phyloP scores from a whole-genome alignment of 2,888 invertebrate genomes.

The Eupithecia tripunctaria region DNA sequence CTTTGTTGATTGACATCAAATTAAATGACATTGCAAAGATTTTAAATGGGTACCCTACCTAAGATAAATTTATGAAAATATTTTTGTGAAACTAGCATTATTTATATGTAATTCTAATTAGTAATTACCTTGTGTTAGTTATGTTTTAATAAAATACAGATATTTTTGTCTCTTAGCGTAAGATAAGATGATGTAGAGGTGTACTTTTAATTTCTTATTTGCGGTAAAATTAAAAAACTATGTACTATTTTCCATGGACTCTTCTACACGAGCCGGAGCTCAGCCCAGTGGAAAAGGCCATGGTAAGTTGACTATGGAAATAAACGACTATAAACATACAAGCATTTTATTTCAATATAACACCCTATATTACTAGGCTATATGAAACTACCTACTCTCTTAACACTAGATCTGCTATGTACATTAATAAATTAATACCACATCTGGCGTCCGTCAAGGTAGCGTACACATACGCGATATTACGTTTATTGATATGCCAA shows the following conservation, averaged over 20 bases:
- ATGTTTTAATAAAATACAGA: constrained; percentile 43
- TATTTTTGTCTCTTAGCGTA: constrained; percentile 44
- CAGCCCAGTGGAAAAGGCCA: constrained; percentile 78
- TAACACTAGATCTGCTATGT: constrained; percentile 13
- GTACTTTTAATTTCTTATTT: constrained; percentile 41
- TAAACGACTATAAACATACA: constrained; percentile 63
- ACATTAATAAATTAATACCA: no score
- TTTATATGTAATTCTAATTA: constrained; percentile 33
- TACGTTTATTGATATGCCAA: no score
- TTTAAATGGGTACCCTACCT: constrained; percentile 27
- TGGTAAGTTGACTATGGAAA: constrained; percentile 78
- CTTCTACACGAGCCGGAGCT: constrained; percentile 77
- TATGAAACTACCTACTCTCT: not conserved
- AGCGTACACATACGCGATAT: no score
- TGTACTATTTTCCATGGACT: constrained; percentile 81
- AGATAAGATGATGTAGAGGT: constrained; percentile 41
- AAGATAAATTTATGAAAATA: constrained; percentile 37
- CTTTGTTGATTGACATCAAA: constrained; percentile 38
- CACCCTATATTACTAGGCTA: constrained; percentile 11
- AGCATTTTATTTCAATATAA: constrained; percentile 45
- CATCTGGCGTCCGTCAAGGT: no score
- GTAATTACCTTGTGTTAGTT: constrained; percentile 38
- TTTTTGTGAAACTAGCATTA: constrained; percentile 38
- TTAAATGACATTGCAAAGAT: constrained; percentile 28
- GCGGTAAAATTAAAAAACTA: constrained; percentile 48